Evolutionary conservation across 2,888 invertebrate genomes (phyloP).

Genomic region (Drosophila subquinaria): DNA sequence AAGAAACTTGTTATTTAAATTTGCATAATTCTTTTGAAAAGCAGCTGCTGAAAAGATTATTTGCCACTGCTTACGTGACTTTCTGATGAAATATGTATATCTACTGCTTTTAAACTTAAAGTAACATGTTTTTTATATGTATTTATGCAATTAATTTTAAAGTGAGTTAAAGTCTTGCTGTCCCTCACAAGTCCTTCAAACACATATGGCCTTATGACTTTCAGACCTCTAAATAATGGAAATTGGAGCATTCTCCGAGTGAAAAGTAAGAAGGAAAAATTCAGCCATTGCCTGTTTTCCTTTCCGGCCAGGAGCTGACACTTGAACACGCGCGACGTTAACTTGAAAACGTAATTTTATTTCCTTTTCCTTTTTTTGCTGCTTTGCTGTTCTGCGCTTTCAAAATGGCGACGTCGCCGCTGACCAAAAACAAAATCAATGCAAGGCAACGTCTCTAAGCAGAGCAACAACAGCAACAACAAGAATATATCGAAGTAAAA

Average conservation of each 20-base stretch:
- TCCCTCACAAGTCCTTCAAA: constrained; percentile 16
- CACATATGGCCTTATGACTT: constrained; percentile 32
- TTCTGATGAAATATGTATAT: background rate
- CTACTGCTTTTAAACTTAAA: background rate
- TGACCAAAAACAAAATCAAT: constrained; percentile 61
- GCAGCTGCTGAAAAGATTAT: background rate
- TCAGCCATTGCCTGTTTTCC: constrained; percentile 26
- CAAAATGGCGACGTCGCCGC: constrained; percentile 67
- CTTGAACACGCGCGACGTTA: constrained; percentile 64
- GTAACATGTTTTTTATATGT: background rate
- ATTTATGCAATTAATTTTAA: background rate
- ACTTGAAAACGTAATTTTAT: constrained; percentile 33
- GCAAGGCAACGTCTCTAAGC: constrained; percentile 53
- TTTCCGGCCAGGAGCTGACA: constrained; percentile 37
- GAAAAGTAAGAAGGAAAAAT: constrained; percentile 23
- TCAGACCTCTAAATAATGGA: constrained; percentile 17
- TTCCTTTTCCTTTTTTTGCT: constrained; percentile 12
- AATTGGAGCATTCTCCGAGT: constrained; percentile 55
- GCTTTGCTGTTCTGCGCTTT: constrained; percentile 43
- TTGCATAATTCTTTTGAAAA: background rate
- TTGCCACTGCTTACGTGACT: background rate
- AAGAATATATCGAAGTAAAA: constrained; percentile 19
- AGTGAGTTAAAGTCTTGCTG: constrained; percentile 7
- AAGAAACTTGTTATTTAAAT: background rate
- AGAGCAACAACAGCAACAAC: constrained; percentile 40